Base-by-base conservation (phyloP, 1,140 invertebrate genomes). In the Drosophila subpulchrella region DNA sequence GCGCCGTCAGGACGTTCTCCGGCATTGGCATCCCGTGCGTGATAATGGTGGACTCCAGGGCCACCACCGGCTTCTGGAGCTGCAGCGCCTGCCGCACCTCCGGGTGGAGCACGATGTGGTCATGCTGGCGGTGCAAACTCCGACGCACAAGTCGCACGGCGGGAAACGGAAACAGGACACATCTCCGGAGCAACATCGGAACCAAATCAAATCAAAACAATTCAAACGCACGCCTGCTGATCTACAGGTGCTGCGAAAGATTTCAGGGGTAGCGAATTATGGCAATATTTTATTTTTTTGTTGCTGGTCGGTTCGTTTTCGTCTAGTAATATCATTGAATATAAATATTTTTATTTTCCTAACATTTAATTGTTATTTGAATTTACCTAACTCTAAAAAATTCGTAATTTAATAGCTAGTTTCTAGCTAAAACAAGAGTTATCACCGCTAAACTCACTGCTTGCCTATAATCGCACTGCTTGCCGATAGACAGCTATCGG, bases 21-120 rank as follows among this genome's bases (percentile, higher is more conserved):
- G 99, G 99, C 93, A 95, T 97, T 0, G 98, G 98, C 96, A 99
- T 98, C 44, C 99, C 99, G 93, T 99, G 99, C 3, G 98, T 99
- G 46, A 99, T 98, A 51, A 99, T 98, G 4, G 99, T 98, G 12
- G 97, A 98, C 94, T 99, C 99, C 68, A 99, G 93, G 4, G 98
- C 98, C 7, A 99, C 97, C 55, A 99, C 66, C 6, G 92, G 89
- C 20, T 76, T 71, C 0, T 76, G 61, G 10, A 75, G 47, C 7
- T 71, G 36, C 48, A 92, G 24, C 0, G 91, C 86, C 55, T 84
- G 53, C 7, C 50, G 55, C 13, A 92, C 67, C 27, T 81, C 75
- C 8, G 91, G 90, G 57, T 92, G 83, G 15, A 92, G 72, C 32
- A 65, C 55, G 7, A 86, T 75, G 36, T 88, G 57, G n/a, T 38